Evolutionary conservation across 2,797 vertebrate species (phyloP), one percentile per base, ranked within the genome.

Genomic region (Streptopelia turtur): DNA sequence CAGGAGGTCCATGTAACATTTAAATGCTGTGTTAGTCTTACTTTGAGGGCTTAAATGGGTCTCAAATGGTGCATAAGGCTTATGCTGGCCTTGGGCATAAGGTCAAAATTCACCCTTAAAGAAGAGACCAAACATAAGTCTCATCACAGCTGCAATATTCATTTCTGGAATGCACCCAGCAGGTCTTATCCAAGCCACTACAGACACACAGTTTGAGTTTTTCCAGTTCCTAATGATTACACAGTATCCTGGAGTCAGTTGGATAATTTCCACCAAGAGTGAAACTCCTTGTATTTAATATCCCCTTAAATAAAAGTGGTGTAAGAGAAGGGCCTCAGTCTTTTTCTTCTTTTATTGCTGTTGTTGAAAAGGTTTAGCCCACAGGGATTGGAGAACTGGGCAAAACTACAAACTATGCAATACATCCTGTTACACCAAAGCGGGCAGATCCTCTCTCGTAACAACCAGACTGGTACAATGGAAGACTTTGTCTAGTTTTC

Each of bases 201-300:
- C 95, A 94, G 92, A 87, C 86, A 97, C 79, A 87, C 94, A 94
- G 86, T 71, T 97, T 95, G 94, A 96, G 96, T 95, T 97, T 97
- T 97, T 96, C 96, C 96, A 97, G 96, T 95, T 97, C 93, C 90
- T 97, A 95, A 96, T 96, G 94, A 97, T 96, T 96, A 95, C 94
- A 95, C 87, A 94, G 96, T 96, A 96, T 96, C 91, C 91, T 94
- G 92, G 92, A 96, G 93, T 97, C 89, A 94, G 60, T 77, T 96
- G 94, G 96, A 91, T 93, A 94, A 83, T 87, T 95, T 96, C 96
- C 83, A 94, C 68, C 1, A 0, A 83, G 94, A 96, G 90, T 86
- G 82, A 96, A 97, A 93, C 87, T 92, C 80, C 94, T 96, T 96
- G 91, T 95, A 95, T 93, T 91, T 96, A 95, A 97, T 93, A 96